Base-by-base conservation (phyloP, 2,113 vertebrate species). In the Syngnathus floridae region DNA sequence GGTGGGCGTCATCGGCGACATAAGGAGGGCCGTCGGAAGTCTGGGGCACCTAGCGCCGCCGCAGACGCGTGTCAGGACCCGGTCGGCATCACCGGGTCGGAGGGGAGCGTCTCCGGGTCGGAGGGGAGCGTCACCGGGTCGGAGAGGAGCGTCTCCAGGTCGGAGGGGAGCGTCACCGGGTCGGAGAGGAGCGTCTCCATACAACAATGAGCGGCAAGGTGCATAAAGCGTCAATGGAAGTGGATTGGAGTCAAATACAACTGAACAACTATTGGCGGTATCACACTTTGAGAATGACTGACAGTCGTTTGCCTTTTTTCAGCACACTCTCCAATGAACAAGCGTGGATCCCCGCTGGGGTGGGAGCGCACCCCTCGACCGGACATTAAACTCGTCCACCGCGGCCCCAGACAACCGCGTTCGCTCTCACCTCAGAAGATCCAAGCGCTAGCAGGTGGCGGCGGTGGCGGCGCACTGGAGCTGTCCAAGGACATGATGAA, bases 1-100 rank as follows among this genome's bases (percentile, higher is more conserved):
- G 64, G 68, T 6, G 3, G 79, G 67, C 12, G 67, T 90, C 41
- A 88, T 91, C 0, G 22, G 38, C 10, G 82, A 86, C 0, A 81
- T 91, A 46, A 72, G 79, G 70, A 78, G 31, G 45, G 78, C 76
- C 0, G 75, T 73, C 0, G 81, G 45, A 43, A 37, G 67, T 19
- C 65, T 1, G 46, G 63, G 66, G 0, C 52, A 12, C 9, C 62
- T 80, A 3, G 62, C 55, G 16, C 52, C 40, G 45, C 61, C 72
- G 17, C 1, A 45, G 17, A 0, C 41, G 10, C 9, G 76, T 0
- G 1, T 12, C 5, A 70, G 37, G 65, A 66, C 67, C 5, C 60
- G 0, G 1, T 70, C 73, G 54, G 67, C 78, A 0, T 70, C 76
- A 22, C 79, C 80, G n/a, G 22, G 16, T n/a, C 22, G 3, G 26